A percentile compares a stretch with the other conserved stretches of the same genome.
These are phyloP conservation scores for Branchinecta lindahli DNA, from an alignment of 1,140 invertebrate genomes.

Conservation along the genomic window DNA sequence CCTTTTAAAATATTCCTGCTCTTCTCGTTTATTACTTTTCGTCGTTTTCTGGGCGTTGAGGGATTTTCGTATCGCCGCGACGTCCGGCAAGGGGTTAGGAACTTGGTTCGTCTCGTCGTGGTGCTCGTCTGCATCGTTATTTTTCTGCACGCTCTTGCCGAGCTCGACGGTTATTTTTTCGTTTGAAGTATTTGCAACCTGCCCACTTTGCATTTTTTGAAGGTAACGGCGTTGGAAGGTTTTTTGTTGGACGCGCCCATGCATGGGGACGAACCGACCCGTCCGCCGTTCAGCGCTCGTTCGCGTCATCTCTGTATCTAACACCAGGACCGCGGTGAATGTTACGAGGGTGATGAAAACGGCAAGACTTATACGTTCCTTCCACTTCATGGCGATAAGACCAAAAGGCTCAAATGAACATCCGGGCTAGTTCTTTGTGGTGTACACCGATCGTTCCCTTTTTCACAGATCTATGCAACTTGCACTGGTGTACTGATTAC, in stretches of 20 bases:
- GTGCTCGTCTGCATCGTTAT: neutral
- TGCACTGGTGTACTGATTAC: too few species aligned
- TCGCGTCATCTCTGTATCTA: neutral
- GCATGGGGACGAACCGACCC: neutral
- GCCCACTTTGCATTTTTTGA: constrained; percentile 3
- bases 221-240: neutral
- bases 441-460: too few species aligned
- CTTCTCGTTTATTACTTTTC: neutral
- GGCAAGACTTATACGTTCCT: neutral
- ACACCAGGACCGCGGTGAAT: neutral
- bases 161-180: neutral
- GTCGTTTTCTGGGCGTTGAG: neutral
- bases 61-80: neutral
- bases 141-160: neutral
- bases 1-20: neutral
- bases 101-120: neutral
- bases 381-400: neutral
- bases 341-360: neutral
- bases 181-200: neutral
- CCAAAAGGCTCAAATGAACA: too few species aligned
- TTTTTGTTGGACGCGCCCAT: neutral
- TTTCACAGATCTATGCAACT: too few species aligned
- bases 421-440: too few species aligned
- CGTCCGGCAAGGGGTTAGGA: neutral
- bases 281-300: neutral